Evolutionary conservation across 2,113 vertebrate genomes (phyloP).

Genomic region (Fulica atra): DNA sequence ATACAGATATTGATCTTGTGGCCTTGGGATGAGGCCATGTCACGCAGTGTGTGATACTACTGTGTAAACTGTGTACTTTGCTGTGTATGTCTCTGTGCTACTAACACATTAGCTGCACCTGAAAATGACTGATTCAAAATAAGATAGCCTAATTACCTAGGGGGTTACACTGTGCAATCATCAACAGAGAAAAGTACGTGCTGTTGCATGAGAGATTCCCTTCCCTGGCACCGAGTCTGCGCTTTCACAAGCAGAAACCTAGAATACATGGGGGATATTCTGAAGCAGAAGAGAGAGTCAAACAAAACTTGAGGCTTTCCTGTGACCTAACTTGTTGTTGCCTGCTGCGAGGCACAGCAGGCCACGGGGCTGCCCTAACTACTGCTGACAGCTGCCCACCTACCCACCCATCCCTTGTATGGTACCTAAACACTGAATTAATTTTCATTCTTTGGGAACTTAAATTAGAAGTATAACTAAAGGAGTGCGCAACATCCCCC

Average conservation of each 20-base stretch:
- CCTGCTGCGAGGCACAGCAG: neutral
- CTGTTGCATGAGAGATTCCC: neutral
- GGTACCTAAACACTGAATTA: neutral
- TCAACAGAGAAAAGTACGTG: neutral
- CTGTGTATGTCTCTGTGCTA: neutral
- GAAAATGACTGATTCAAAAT: slow-evolving; percentile 30
- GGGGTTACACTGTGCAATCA: neutral
- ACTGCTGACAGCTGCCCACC: neutral
- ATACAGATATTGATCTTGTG: neutral
- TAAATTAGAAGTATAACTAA: neutral
- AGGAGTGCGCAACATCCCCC: neutral
- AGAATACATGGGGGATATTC: neutral
- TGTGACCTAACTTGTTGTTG: neutral
- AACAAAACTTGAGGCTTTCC: neutral
- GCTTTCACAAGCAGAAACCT: neutral
- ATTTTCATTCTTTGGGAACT: neutral
- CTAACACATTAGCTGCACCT: slow-evolving; percentile 2
- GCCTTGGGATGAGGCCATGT: neutral
- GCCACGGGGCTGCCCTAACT: neutral
- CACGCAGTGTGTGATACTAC: neutral
- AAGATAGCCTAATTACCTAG: slow-evolving; percentile 15
- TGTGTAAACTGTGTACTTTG: neutral
- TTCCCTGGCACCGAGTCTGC: neutral
- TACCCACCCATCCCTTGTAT: neutral
- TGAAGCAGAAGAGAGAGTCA: neutral